A percentile compares a stretch with the other conserved stretches of the same genome.
phyloP scores from a whole-genome alignment of 1,140 invertebrate species.

The Hycleus cichorii region DNA sequence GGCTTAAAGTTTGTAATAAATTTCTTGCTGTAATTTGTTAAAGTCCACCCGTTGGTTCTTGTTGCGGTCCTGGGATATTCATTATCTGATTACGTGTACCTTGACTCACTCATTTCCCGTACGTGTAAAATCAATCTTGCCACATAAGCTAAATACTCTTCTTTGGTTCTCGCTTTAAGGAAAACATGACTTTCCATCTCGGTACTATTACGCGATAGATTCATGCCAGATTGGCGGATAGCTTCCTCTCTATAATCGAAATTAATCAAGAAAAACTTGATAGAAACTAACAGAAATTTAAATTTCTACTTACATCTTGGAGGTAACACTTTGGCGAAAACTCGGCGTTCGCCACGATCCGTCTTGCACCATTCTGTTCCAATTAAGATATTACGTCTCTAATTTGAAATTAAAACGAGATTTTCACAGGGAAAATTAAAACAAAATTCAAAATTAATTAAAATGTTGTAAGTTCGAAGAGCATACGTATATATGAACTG shows the following conservation, averaged over 20 bases:
- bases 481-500: too few relatives aligned
- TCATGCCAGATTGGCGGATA: slow-evolving; percentile 70
- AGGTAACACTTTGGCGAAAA: slow-evolving; percentile 67
- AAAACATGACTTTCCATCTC: slow-evolving; percentile 95
- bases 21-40: slow-evolving; percentile 48
- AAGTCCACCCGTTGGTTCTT: slow-evolving; percentile 47
- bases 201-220: slow-evolving; percentile 71
- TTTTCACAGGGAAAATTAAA: too few relatives aligned
- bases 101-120: slow-evolving; percentile 76
- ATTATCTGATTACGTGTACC: slow-evolving; percentile 45
- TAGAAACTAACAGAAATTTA: background rate
- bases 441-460: too few relatives aligned
- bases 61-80: slow-evolving; percentile 44
- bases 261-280: slow-evolving; percentile 7
- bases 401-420: too few relatives aligned
- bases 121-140: slow-evolving; percentile 84
- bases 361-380: slow-evolving; percentile 31
- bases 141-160: slow-evolving; percentile 85
- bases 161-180: slow-evolving; percentile 77
- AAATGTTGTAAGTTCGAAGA: too few relatives aligned
- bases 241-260: slow-evolving; percentile 68
- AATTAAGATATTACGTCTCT: too few relatives aligned
- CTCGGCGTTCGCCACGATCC: slow-evolving; percentile 54
- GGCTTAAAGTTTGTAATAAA: slow-evolving; percentile 54
- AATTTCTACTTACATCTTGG: slow-evolving; percentile 60